Evolutionary conservation across 1,140 invertebrate species (phyloP).

Genomic region (Drosophila nigromelanica): DNA sequence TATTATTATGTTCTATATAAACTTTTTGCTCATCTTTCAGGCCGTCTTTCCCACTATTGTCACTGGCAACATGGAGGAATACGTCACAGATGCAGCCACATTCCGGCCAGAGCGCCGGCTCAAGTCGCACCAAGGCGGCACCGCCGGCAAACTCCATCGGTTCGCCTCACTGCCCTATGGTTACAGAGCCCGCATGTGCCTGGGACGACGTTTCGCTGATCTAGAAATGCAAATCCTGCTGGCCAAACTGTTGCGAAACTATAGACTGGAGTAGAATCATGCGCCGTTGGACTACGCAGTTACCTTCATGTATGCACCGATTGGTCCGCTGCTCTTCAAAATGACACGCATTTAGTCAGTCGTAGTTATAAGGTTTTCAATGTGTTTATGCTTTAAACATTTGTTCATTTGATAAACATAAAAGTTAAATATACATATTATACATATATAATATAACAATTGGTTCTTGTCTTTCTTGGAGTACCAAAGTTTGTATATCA

Average conservation of each 20-base stretch:
- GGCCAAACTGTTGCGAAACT: slow-evolving; percentile 87
- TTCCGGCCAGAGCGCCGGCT: slow-evolving; percentile 93
- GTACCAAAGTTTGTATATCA: no score
- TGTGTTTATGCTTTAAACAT: slow-evolving; percentile 17
- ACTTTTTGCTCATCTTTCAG: slow-evolving; percentile 69
- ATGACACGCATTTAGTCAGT: slow-evolving; percentile 84
- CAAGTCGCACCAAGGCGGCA: slow-evolving; percentile 84
- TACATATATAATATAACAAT: no score
- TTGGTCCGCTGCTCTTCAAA: slow-evolving; percentile 91
- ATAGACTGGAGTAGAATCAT: slow-evolving; percentile 91
- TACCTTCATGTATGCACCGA: slow-evolving; percentile 94
- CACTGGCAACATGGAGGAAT: slow-evolving; percentile 92
- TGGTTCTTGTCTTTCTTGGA: no score
- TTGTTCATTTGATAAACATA: slow-evolving; percentile 10
- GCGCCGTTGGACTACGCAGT: slow-evolving; percentile 91
- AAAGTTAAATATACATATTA: slow-evolving; percentile 16
- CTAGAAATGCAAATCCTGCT: slow-evolving; percentile 92
- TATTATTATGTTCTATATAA: not conserved
- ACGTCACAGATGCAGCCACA: slow-evolving; percentile 88
- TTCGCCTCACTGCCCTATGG: slow-evolving; percentile 93
- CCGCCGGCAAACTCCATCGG: slow-evolving; percentile 87
- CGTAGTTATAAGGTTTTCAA: slow-evolving; percentile 7
- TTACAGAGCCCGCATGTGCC: slow-evolving; percentile 92
- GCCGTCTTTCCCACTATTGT: slow-evolving; percentile 93
- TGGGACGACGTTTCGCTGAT: slow-evolving; percentile 92